Base-by-base conservation (phyloP, 2,888 invertebrate genomes). In the Apamea sordens region DNA sequence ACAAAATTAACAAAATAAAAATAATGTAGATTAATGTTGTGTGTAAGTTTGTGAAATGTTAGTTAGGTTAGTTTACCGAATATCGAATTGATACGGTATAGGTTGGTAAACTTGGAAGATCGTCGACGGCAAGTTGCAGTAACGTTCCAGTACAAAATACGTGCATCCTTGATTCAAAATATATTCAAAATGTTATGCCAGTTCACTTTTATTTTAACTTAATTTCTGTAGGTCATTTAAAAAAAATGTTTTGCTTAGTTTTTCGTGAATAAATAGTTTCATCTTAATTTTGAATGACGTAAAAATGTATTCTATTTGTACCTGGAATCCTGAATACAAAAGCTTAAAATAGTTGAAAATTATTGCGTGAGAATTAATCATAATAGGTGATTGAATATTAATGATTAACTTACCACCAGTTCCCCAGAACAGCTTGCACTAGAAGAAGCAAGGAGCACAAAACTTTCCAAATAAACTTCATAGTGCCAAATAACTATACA, bases 391-490 rank as follows among this genome's bases (percentile, higher is more conserved):
- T 56, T 21, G 7, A 53, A 56, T 59, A 24, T 24, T 6, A 18
- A 18, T 53, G 50, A n/a, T 28, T 41, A 8, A 95, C 96, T 96
- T 93, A 97, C 96, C 96, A 97, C 96, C 96, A 97, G 83, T 95
- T 96, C 80, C 94, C 95, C 82, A 94, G 86, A 81, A 94, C 96
- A 71, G 94, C 94, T 87, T 96, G 94, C 82, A 94, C 92, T 76
- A 96, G 89, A 77, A 96, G 88, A 74, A 96, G 89, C 81, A 95
- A 89, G 85, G 91, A 93, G 87, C 93, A 94, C 89, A 95, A 89
- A 90, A 95, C 92, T 94, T 94, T 95, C 95, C 95, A 95, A 93
- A 96, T 91, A 88, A 96, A 91, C 95, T 93, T 95, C 96, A 97
- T 96, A 83, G 86, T 94, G 94, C 90, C 89, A 88, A 90, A 92